phyloP scores from a whole-genome alignment of 2,113 vertebrate species.

The Perccottus glenii region DNA sequence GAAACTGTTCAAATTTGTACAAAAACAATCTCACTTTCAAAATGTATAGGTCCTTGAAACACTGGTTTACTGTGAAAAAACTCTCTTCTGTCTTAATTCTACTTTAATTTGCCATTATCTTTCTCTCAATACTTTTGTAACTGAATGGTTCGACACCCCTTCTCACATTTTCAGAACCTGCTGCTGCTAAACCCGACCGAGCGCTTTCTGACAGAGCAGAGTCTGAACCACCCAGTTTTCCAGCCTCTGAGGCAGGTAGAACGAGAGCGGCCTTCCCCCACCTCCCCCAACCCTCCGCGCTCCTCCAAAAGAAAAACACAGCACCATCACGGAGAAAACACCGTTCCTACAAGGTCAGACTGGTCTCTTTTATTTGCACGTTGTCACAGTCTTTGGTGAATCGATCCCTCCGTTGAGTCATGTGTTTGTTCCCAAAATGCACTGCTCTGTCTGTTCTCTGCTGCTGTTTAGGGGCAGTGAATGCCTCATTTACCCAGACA shows the following conservation, averaged over 20 bases:
- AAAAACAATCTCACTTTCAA: no score
- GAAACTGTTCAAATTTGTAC: no score
- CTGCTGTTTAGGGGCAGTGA: no score
- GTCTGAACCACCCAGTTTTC: constrained; percentile 96
- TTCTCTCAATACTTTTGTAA: neutral
- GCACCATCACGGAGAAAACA: constrained; percentile 94
- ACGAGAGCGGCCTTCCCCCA: constrained; percentile 80
- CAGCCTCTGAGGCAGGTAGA: constrained; percentile 95
- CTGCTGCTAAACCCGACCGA: constrained; percentile 94
- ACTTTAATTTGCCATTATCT: neutral
- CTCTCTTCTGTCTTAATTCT: neutral
- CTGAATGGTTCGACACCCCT: no score
- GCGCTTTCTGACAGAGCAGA: constrained; percentile 94
- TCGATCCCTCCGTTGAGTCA: no score
- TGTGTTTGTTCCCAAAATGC: no score
- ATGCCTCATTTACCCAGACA: no score
- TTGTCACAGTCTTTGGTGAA: neutral
- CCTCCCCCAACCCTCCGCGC: constrained; percentile 88
- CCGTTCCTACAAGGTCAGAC: constrained; percentile 89
- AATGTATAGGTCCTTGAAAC: no score
- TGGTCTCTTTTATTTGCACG: neutral
- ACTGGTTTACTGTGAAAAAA: no score
- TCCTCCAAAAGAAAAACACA: constrained; percentile 94
- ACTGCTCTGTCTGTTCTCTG: no score
- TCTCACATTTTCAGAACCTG: constrained; percentile 93